Base-by-base conservation (phyloP, 2,113 vertebrate species). In the Ammospiza caudacuta region DNA sequence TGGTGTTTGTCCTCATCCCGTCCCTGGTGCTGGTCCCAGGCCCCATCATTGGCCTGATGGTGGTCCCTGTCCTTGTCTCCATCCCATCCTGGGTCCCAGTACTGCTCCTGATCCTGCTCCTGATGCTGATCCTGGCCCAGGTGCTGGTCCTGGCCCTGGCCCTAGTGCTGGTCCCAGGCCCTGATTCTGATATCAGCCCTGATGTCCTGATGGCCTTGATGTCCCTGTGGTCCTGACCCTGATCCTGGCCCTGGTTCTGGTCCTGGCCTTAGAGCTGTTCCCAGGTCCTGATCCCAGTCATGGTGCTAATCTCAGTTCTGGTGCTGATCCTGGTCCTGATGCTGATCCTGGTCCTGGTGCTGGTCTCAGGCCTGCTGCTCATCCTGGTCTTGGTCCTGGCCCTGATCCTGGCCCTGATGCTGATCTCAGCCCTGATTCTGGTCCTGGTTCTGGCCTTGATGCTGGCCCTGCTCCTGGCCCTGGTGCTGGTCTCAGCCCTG, bases 391-490 rank as follows among this genome's bases (percentile, higher is more conserved):
- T 11, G 39, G 11, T 39, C 37, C 61, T 54, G 61, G 2, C 23
- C 3, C 11, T 63, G 33, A 0, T n/a, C 15, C 39, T 9, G 17
- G 2, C 3, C 47, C 15, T 37, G 9, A 2, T 39, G 8, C 16
- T 54, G 25, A 1, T 35, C 9, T 9, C 15, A 9, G 3, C 22
- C 14, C 37, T 3, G 2, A 2, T 8, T 4, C 17, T 19, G 9
- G 4, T 63, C 10, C 37, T 39, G 37, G 9, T 39, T 10, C 37
- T 39, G 37, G 37, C 37, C 37, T 37, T 37, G 37, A 37, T 37
- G 37, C 23, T 4, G 3, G 3, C 29, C 69, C 6, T 17, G 37
- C 37, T 37, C 37, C 37, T 37, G 37, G 35, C 35, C 35, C 35
- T 35, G 35, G 37, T 39, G 12, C 7, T 24, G 9, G 0, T 74